A percentile compares a stretch with the other conserved stretches of the same genome.
These are phyloP conservation scores for Phrynosoma platyrhinos DNA, from an alignment of 2,113 vertebrate genomes.

Conservation along the genomic window DNA sequence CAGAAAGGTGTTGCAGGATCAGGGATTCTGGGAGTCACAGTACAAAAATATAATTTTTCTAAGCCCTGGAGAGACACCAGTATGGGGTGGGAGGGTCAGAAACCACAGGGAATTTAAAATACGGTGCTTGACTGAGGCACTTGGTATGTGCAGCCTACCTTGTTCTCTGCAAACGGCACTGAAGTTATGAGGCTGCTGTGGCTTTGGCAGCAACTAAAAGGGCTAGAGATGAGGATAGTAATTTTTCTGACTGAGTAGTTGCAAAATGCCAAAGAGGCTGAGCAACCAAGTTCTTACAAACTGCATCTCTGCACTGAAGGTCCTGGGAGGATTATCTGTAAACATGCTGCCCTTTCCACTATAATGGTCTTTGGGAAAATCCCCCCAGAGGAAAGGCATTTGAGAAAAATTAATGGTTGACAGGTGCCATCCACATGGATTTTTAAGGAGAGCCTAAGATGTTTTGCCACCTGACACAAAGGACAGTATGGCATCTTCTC, in stretches of 20 bases:
- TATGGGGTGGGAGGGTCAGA: neutral
- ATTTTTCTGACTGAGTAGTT: conserved; percentile 13
- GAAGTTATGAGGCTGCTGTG: neutral
- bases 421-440: neutral
- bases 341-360: neutral
- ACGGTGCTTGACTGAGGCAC: neutral
- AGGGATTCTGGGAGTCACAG: too few species aligned
- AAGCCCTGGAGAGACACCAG: neutral
- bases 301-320: neutral
- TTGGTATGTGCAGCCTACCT: neutral
- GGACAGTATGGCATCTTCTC: neutral
- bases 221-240: neutral
- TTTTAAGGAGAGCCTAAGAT: too few species aligned
- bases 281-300: conserved; percentile 14
- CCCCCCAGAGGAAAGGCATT: neutral
- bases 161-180: conserved; percentile 3
- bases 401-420: neutral
- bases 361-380: neutral
- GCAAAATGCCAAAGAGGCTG: conserved; percentile 2
- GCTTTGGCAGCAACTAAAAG: neutral
- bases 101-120: neutral
- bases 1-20: too few species aligned
- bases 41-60: too few species aligned
- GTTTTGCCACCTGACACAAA: neutral
- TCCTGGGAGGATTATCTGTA: neutral